A percentile compares a stretch with the other conserved stretches of the same genome.
These are phyloP conservation scores for Dipodomys stephensi DNA, from an alignment of 2,113 vertebrate genomes.

Conservation along the genomic window DNA sequence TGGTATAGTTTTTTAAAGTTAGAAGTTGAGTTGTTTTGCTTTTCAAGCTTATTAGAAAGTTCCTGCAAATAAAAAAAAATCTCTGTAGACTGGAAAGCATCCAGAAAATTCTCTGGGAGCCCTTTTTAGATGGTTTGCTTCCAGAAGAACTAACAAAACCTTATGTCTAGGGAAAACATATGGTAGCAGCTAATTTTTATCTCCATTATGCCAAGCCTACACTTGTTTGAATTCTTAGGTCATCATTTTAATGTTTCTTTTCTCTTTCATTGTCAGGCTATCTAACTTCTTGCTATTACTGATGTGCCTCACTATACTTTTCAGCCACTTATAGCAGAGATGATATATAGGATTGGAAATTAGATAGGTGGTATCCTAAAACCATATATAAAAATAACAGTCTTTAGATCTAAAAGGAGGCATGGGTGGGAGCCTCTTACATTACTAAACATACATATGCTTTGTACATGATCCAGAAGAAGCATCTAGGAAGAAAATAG, in stretches of 20 bases:
- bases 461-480: background rate
- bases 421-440: background rate
- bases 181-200: too few relatives aligned
- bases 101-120: too few relatives aligned
- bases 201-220: too few relatives aligned
- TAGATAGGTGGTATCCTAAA: background rate
- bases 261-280: background rate
- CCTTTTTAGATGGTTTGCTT: too few relatives aligned
- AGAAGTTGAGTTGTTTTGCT: background rate
- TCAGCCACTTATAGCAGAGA: background rate
- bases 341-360: background rate
- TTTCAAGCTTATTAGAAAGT: background rate
- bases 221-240: too few relatives aligned
- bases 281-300: background rate
- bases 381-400: background rate
- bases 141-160: too few relatives aligned
- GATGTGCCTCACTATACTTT: background rate
- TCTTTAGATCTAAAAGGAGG: background rate
- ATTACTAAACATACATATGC: background rate
- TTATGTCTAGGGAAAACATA: too few relatives aligned
- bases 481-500: slow-evolving; percentile 4
- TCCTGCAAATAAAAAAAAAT: background rate
- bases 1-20: background rate
- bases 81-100: background rate
- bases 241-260: background rate